Base-by-base conservation (phyloP, 2,113 vertebrate genomes). In the Pachycephala philippinensis region DNA sequence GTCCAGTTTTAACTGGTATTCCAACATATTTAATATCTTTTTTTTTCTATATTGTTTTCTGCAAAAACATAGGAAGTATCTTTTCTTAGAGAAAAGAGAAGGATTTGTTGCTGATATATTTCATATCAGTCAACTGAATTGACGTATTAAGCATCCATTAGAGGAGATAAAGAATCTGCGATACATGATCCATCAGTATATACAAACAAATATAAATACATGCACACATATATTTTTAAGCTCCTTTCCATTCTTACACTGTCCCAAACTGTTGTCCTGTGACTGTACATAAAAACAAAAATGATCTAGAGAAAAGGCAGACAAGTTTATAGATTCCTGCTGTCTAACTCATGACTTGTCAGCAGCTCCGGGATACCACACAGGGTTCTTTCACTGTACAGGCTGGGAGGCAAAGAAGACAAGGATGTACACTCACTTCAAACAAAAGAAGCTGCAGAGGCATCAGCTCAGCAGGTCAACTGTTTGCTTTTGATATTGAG, bases 371-470 rank as follows among this genome's bases (percentile, higher is more conserved):
- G 31, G 35, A 31, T 10, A 26, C 9, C 1, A 2, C 35, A 68
- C 12, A 28, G 6, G 2, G 2, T 37, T 70, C 28, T 13, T 39
- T 60, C 0, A 0, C 37, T 28, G 6, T 13, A 20, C 4, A 7
- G 6, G 1, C 0, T 53, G 22, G 24, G 16, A 61, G 7, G 4
- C 4, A 70, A 45, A 69, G 22, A 87, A 56, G 26, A 22, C 13
- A n/a, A 63, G 12, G 4, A 68, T 4, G 10, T 39, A 13, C 10
- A 22, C 7, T 28, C 56, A n/a, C 24, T 66, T 59, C 30, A 70
- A n/a, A 23, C 4, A n/a, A 61, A 60, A 50, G 19, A 52, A 37
- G 4, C 15, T 59, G 15, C 19, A 69, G 16, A 44, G 16, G 2
- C 16, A 61, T 19, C 26, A 54, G 8, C 1, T 18, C 22, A 59